Conservation (phyloP, 2,888 invertebrate species). For the Galerucella pusilla region DNA sequence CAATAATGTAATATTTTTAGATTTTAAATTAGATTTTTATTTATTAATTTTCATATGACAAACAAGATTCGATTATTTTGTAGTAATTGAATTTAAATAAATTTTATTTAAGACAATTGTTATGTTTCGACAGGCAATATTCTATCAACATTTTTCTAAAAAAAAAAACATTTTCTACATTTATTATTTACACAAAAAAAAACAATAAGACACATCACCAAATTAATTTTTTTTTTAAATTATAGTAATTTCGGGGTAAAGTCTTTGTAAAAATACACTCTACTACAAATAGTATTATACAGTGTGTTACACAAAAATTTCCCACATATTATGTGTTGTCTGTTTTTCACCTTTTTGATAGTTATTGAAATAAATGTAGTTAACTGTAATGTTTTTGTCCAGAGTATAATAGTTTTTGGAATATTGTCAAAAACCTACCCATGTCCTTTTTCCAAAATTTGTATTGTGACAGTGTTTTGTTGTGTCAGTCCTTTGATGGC, state of each 20-base stretch:
- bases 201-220: background rate
- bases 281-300: no score
- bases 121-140: slow-evolving; percentile 48
- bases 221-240: background rate
- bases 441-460: slow-evolving; percentile 34
- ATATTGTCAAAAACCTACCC: slow-evolving; percentile 46
- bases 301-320: background rate
- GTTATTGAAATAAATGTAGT: slow-evolving; percentile 25
- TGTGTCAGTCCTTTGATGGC: slow-evolving; percentile 27
- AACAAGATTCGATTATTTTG: slow-evolving; percentile 58
- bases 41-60: slow-evolving; percentile 60
- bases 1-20: slow-evolving; percentile 56
- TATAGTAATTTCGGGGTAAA: no score
- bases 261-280: no score
- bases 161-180: slow-evolving; percentile 11
- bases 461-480: slow-evolving; percentile 33
- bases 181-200: slow-evolving; percentile 7
- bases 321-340: background rate
- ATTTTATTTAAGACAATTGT: slow-evolving; percentile 50
- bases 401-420: slow-evolving; percentile 47
- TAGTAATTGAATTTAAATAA: slow-evolving; percentile 59
- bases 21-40: slow-evolving; percentile 50
- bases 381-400: slow-evolving; percentile 2
- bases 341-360: background rate
- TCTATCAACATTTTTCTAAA: slow-evolving; percentile 44